These are phyloP conservation scores for Trichonephila inaurata DNA, from an alignment of 1,140 invertebrate genomes.

Conservation along the genomic window DNA sequence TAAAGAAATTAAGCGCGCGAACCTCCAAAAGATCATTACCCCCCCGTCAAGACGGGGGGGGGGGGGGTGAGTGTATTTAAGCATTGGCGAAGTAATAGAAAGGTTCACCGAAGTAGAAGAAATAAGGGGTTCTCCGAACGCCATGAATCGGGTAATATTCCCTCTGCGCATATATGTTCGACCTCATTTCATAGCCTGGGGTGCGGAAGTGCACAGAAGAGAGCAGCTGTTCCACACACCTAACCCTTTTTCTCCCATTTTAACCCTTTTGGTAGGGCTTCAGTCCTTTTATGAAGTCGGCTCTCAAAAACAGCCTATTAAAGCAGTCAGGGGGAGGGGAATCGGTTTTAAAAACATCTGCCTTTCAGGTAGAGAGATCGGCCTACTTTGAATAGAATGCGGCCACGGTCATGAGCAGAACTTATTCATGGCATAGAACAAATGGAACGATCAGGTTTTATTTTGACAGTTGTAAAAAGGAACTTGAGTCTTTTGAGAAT, in stretches of 20 bases:
- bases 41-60: background rate
- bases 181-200: slow-evolving; percentile 61
- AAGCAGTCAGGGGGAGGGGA: background rate
- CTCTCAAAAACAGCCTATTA: slow-evolving; percentile 36
- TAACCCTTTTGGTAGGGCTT: slow-evolving; percentile 55
- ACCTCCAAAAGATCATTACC: slow-evolving; percentile 39
- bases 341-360: slow-evolving; percentile 45
- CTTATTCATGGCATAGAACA: background rate
- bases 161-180: slow-evolving; percentile 32
- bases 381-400: slow-evolving; percentile 61
- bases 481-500: background rate
- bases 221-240: slow-evolving; percentile 47
- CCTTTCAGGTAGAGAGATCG: slow-evolving; percentile 27
- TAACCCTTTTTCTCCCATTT: slow-evolving; percentile 43
- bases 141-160: slow-evolving; percentile 56
- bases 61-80: background rate
- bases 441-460: background rate
- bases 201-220: slow-evolving; percentile 60
- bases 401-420: slow-evolving; percentile 48
- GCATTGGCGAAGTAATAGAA: background rate
- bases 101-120: background rate
- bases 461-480: background rate
- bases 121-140: background rate
- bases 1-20: background rate
- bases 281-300: slow-evolving; percentile 49